phyloP scores from a whole-genome alignment of 2,113 vertebrate species.

The Muscicapa adusta region DNA sequence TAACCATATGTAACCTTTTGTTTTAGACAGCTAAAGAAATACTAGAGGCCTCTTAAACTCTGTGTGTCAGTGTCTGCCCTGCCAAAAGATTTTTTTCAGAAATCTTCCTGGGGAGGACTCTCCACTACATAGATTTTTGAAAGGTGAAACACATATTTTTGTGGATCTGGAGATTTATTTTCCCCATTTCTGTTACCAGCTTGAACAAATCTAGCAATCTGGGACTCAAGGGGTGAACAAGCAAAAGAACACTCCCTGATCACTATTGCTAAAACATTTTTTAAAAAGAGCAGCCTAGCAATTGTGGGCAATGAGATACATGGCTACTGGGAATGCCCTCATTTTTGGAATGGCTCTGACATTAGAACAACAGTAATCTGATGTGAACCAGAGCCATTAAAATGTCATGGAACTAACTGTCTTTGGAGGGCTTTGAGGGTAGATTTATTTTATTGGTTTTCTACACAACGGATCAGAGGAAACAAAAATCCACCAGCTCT shows the following conservation, averaged over 20 bases:
- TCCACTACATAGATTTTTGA: neutral
- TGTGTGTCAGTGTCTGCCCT: neutral
- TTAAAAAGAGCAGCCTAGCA: neutral
- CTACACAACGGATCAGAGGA: neutral
- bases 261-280: neutral
- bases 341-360: neutral
- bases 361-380: neutral
- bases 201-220: neutral
- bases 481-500: neutral
- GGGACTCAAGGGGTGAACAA: neutral
- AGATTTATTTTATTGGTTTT: neutral
- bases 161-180: neutral
- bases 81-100: neutral
- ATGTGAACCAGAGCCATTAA: neutral
- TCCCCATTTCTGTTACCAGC: neutral
- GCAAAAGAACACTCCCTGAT: neutral
- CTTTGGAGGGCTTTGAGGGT: neutral
- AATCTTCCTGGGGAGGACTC: neutral
- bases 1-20: neutral
- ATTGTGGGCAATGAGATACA: neutral
- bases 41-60: neutral
- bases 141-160: neutral
- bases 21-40: neutral
- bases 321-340: neutral
- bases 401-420: neutral